Evolutionary conservation across 2,888 invertebrate genomes (phyloP).

Genomic region (Dynastes grantii): DNA sequence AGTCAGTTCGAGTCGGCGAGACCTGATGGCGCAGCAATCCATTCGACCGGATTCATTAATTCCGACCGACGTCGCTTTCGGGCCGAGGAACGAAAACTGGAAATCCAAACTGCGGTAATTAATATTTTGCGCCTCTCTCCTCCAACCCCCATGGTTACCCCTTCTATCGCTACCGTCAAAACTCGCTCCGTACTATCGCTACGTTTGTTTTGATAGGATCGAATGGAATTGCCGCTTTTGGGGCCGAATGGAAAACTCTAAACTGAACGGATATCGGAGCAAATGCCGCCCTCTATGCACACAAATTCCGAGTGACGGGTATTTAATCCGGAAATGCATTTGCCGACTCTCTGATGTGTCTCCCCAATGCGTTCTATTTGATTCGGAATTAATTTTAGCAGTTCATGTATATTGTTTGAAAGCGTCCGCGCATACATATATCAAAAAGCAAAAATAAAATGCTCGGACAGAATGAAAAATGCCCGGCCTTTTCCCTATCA

Average conservation of each 20-base stretch:
- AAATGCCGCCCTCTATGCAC: constrained; percentile 14
- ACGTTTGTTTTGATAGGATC: neutral
- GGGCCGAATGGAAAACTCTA: constrained; percentile 20
- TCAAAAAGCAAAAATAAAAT: neutral
- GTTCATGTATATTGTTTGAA: constrained; percentile 17
- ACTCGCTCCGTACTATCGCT: too few species aligned
- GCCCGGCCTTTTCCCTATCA: neutral
- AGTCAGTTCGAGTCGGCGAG: neutral
- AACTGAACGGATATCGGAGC: constrained; percentile 12
- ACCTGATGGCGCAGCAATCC: neutral
- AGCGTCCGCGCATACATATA: neutral
- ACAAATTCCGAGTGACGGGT: constrained; percentile 20
- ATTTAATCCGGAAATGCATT: constrained; percentile 43
- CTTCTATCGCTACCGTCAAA: too few species aligned
- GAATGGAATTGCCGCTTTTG: neutral
- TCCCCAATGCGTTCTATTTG: constrained; percentile 29
- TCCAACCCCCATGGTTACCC: neutral
- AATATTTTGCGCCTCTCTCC: neutral
- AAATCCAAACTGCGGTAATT: constrained; percentile 18
- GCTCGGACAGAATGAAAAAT: neutral
- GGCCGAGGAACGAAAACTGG: neutral
- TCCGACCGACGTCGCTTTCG: neutral
- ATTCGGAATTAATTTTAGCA: constrained; percentile 45
- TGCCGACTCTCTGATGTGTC: neutral
- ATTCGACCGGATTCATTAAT: constrained; percentile 12